A percentile compares a stretch with the other conserved stretches of the same genome.
Conservation (phyloP, 2,113 vertebrate species). For the Cyprinodon brontotheroides region DNA sequence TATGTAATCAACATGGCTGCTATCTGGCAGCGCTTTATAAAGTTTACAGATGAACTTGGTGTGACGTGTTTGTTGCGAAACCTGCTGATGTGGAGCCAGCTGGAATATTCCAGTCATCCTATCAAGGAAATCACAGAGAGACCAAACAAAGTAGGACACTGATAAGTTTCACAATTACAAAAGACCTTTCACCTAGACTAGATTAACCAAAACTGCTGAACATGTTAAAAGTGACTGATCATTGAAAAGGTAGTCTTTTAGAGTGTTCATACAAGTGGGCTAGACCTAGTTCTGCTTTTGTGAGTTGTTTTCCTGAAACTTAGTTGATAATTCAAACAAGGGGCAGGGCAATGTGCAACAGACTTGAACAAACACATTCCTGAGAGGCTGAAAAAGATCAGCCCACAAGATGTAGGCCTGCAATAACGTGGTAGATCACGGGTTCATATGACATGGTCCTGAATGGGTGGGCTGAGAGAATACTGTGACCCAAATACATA, state of each 20-base stretch:
- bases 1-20: no score
- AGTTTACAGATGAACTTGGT: constrained; percentile 33
- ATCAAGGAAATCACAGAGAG: constrained; percentile 8
- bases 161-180: constrained; percentile 34
- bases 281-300: constrained; percentile 1
- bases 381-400: constrained; percentile 53
- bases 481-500: constrained; percentile 65
- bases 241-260: background rate
- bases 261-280: background rate
- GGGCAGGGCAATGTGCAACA: constrained; percentile 58
- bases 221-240: background rate
- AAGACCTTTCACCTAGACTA: background rate
- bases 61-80: constrained; percentile 49
- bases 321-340: constrained; percentile 1
- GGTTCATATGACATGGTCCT: constrained; percentile 54
- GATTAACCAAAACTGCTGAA: background rate
- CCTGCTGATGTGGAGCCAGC: constrained; percentile 43
- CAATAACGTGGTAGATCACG: constrained; percentile 44
- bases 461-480: constrained; percentile 30
- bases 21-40: no score
- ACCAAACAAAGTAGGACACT: constrained; percentile 21
- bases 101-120: constrained; percentile 16
- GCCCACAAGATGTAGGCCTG: constrained; percentile 42
- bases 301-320: constrained; percentile 44
- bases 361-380: constrained; percentile 70